Evolutionary conservation across 2,113 vertebrate genomes (phyloP).

Genomic region (Tachycineta bicolor): DNA sequence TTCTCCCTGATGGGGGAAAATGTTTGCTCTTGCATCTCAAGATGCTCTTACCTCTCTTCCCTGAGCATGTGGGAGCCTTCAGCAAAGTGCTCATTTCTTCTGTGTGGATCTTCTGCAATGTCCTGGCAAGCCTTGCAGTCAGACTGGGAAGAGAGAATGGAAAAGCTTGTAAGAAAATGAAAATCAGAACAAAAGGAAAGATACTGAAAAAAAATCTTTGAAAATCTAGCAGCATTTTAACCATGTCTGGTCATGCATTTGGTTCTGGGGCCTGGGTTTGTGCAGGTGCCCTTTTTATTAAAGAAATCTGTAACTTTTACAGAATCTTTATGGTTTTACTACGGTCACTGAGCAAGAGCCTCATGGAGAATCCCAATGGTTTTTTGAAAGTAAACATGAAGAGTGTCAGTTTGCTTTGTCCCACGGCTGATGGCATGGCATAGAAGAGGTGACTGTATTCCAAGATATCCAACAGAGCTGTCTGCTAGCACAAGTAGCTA

Average conservation of each 20-base stretch:
- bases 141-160: background rate
- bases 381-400: background rate
- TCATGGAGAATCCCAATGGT: fast-evolving
- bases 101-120: background rate
- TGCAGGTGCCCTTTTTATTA: background rate
- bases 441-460: background rate
- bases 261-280: background rate
- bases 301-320: background rate
- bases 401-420: background rate
- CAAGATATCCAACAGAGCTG: background rate
- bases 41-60: background rate
- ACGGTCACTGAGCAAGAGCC: background rate
- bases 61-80: background rate
- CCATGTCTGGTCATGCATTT: background rate
- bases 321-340: background rate
- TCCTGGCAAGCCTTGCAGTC: background rate
- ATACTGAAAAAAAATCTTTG: background rate
- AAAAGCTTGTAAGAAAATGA: background rate
- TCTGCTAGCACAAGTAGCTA: background rate
- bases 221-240: background rate
- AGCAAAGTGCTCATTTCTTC: background rate
- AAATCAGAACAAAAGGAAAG: background rate
- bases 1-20: background rate
- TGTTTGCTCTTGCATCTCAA: background rate
- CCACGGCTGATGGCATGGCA: background rate